Evolutionary conservation across 1,140 invertebrate species (phyloP).

Genomic region (Aphidius ervi): DNA sequence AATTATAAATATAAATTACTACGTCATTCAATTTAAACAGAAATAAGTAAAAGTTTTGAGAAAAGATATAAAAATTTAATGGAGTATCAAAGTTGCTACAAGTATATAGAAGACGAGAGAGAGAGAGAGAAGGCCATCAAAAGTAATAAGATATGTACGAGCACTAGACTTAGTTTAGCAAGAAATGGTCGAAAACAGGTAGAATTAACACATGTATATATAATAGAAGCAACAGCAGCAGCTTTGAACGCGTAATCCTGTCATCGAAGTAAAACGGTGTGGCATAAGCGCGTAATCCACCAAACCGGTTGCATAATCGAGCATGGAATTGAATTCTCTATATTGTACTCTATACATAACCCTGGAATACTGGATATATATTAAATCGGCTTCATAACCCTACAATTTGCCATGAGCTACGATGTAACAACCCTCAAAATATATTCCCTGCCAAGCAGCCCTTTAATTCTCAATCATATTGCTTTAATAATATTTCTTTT

Average conservation of each 20-base stretch:
- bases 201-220: constrained; percentile 16
- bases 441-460: too few species aligned
- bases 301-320: constrained; percentile 18
- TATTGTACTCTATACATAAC: background rate
- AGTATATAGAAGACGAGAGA: background rate
- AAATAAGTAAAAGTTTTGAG: background rate
- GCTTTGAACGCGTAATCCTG: constrained; percentile 11
- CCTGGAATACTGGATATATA: too few species aligned
- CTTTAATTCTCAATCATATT: too few species aligned
- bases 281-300: constrained; percentile 17
- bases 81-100: background rate
- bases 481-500: too few species aligned
- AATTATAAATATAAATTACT: background rate
- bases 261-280: constrained; percentile 17
- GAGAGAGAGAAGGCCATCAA: too few species aligned
- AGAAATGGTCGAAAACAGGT: background rate
- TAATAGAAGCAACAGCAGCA: background rate
- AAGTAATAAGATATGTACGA: too few species aligned
- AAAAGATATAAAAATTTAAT: background rate
- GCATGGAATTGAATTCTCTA: constrained; percentile 19
- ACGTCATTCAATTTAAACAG: background rate
- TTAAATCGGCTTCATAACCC: too few species aligned
- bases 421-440: too few species aligned
- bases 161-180: too few species aligned
- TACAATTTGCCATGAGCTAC: too few species aligned